Base-by-base conservation (phyloP, 2,113 vertebrate genomes). In the Cebidichthys violaceus region DNA sequence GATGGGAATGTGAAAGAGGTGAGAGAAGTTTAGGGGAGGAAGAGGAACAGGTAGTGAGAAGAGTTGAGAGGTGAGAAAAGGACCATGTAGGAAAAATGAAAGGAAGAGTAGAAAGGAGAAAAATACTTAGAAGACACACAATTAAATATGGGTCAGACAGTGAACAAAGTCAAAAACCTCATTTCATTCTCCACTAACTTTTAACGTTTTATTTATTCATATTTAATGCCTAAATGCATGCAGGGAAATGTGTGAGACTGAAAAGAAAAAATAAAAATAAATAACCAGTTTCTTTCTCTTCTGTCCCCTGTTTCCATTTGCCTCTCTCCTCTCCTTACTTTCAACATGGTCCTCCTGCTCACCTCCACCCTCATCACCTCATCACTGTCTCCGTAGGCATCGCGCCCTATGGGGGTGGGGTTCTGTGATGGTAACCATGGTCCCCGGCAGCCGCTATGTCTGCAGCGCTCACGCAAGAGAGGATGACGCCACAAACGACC, bases 371-470 rank as follows among this genome's bases (percentile, higher is more conserved):
- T 15, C 22, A 4, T 37, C 41, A 6, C 18, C 31, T 17, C 27
- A 3, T 31, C 45, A 1, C n/a, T 67, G 8, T 67, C 43, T 54
- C 41, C 41, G 4, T 10, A 96, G 95, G 95, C 86, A 43, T 89
- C 78, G 75, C 79, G 80, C 88, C 91, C 87, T 90, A 55, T 92
- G 92, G 92, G 84, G 88, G 87, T 92, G 88, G 92, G 93, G 88
- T 84, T 92, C 88, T 92, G 92, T 93, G 92, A 95, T 90, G 89
- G 86, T 94, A 89, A 96, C 92, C 90, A 96, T 97, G 96, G 91
- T 95, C 92, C 95, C 94, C 60, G 86, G 91, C 87, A 90, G 91
- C 57, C 90, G 91, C 83, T 86, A 92, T 89, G 89, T 93, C 87
- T 94, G 94, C 91, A 87, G 90, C 85, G 86, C 86, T 84, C 93